Percentiles rank a stretch among this genome's conserved stretches.
These are phyloP conservation scores for Sycon ciliatum DNA, from an alignment of 37 sponge, comb jelly and placozoan genomes.

Conservation along the genomic window DNA sequence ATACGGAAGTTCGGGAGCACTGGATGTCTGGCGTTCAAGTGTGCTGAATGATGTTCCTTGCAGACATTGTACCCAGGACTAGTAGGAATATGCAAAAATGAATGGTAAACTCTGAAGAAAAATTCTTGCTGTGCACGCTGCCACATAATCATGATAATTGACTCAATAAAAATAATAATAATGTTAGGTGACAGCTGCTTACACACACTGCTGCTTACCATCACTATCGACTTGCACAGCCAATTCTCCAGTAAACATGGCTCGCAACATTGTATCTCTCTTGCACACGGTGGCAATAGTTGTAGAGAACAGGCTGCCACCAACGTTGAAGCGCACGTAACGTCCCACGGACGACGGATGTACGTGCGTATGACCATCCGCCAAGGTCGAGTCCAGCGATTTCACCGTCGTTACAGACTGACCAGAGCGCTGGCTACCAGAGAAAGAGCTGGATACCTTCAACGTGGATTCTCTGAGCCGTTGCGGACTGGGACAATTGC, in stretches of 20 bases:
- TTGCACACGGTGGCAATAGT: conserved; percentile 82
- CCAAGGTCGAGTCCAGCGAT: too few relatives aligned
- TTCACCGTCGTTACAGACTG: too few relatives aligned
- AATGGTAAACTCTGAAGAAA: not conserved
- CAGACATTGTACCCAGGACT: not conserved
- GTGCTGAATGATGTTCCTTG: too few relatives aligned
- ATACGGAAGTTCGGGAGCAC: too few relatives aligned
- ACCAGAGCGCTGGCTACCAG: too few relatives aligned
- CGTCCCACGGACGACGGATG: not conserved
- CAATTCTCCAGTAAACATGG: conserved; percentile 95
- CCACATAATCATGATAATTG: not conserved
- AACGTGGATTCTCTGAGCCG: too few relatives aligned
- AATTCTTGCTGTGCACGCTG: too few relatives aligned
- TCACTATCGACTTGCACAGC: conserved; percentile 81
- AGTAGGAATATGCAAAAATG: not conserved
- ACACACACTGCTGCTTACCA: conserved; percentile 40
- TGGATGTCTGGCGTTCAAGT: too few relatives aligned
- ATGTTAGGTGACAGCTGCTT: not conserved
- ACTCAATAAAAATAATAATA: not conserved
- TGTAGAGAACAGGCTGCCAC: conserved; percentile 80
- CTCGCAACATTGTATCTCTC: conserved; percentile 90
- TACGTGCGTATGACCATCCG: too few relatives aligned
- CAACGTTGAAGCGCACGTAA: conserved; percentile 93
- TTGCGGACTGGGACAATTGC: too few relatives aligned
- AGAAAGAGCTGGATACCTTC: too few relatives aligned